Evolutionary conservation across 2,888 invertebrate genomes (phyloP).

Genomic region (Apoderus coryli): DNA sequence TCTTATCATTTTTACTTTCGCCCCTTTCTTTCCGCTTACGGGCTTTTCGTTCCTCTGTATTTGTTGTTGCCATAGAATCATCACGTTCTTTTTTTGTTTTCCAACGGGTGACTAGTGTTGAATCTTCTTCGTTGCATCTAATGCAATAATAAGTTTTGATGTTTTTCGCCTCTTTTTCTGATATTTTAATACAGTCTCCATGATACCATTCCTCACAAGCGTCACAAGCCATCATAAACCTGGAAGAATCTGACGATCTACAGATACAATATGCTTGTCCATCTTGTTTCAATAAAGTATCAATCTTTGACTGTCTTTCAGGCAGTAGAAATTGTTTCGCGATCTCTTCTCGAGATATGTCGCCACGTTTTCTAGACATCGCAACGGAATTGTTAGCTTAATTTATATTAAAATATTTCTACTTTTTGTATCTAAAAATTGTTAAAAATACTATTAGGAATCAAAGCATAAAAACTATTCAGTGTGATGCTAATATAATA

Average conservation of each 20-base stretch:
- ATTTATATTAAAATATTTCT: too few relatives aligned
- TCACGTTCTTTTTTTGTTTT: slow-evolving; percentile 25
- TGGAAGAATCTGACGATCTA: slow-evolving; percentile 79
- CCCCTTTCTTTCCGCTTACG: slow-evolving; percentile 26
- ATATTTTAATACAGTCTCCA: slow-evolving; percentile 92
- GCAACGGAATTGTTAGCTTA: too few relatives aligned
- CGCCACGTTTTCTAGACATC: slow-evolving; percentile 20
- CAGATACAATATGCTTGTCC: slow-evolving; percentile 93
- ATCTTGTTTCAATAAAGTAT: slow-evolving; percentile 73
- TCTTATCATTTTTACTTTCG: slow-evolving; percentile 32
- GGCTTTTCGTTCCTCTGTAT: slow-evolving; percentile 24
- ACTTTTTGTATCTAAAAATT: too few relatives aligned
- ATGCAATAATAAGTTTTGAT: slow-evolving; percentile 91
- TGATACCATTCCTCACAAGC: slow-evolving; percentile 98
- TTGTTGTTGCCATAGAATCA: slow-evolving; percentile 19
- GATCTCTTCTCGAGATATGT: slow-evolving; percentile 58
- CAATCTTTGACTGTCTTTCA: slow-evolving; percentile 81
- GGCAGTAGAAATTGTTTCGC: slow-evolving; percentile 80
- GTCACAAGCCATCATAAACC: slow-evolving; percentile 98
- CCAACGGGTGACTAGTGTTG: slow-evolving; percentile 49
- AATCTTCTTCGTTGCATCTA: slow-evolving; percentile 70
- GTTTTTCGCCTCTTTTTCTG: slow-evolving; percentile 80
- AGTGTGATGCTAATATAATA: too few relatives aligned
- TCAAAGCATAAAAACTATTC: too few relatives aligned
- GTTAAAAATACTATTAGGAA: too few relatives aligned